These are phyloP conservation scores for Percopsis transmontana DNA, from an alignment of 2,113 vertebrate species.

Conservation along the genomic window DNA sequence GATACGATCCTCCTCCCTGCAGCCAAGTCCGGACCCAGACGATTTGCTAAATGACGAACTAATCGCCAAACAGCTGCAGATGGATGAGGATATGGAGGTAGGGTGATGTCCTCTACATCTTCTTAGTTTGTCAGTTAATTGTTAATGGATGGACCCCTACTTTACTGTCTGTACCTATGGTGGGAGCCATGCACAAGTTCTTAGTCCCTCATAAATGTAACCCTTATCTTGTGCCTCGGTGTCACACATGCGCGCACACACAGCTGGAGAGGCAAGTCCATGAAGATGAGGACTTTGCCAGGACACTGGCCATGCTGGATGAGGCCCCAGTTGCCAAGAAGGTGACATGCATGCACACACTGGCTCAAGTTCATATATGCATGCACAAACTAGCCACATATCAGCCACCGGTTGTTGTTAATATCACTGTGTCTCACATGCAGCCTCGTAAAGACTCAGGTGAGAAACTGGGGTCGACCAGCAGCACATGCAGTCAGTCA, in stretches of 20 bases:
- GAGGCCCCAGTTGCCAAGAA: slow-evolving; percentile 86
- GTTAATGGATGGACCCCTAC: neutral
- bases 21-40: slow-evolving; percentile 77
- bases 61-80: slow-evolving; percentile 87
- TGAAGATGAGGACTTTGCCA: slow-evolving; percentile 94
- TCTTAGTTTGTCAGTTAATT: neutral
- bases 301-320: slow-evolving; percentile 91
- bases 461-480: slow-evolving; percentile 56
- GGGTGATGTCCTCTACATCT: neutral
- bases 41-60: slow-evolving; percentile 84
- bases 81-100: slow-evolving; percentile 91
- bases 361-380: neutral
- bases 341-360: slow-evolving; percentile 63
- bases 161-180: neutral
- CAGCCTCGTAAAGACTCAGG: slow-evolving; percentile 80
- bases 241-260: neutral
- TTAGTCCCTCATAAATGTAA: neutral
- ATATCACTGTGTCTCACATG: neutral
- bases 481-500: slow-evolving; percentile 21
- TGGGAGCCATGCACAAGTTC: neutral
- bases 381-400: neutral
- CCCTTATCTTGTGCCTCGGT: neutral
- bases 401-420: neutral
- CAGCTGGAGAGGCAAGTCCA: slow-evolving; percentile 93
- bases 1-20: slow-evolving; percentile 22